Percentiles rank a stretch among this genome's conserved stretches.
Conservation (phyloP, 1,140 invertebrate genomes). For the Caenorhabditis tropicalis region DNA sequence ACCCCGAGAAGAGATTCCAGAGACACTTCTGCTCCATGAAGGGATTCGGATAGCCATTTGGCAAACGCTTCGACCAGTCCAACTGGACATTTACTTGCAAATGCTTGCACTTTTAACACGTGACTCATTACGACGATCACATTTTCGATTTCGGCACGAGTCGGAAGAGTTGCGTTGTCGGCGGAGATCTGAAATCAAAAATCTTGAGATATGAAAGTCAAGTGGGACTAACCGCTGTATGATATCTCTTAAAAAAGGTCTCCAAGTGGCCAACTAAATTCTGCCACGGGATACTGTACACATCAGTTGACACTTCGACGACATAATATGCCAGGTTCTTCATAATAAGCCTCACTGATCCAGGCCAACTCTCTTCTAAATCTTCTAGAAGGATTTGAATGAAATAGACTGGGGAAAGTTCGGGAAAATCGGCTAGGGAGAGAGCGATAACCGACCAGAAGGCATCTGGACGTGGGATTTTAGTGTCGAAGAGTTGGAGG, state of each 20-base stretch:
- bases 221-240: constrained; percentile 64
- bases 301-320: constrained; percentile 81
- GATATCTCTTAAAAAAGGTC: constrained; percentile 79
- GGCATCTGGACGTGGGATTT: constrained; percentile 65
- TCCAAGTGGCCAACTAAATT: constrained; percentile 85
- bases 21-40: constrained; percentile 86
- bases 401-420: constrained; percentile 91
- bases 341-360: constrained; percentile 76
- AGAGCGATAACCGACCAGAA: constrained; percentile 92
- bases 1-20: constrained; percentile 86
- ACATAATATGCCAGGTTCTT: constrained; percentile 90
- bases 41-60: constrained; percentile 87
- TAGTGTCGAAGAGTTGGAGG: constrained; percentile 90
- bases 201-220: no score
- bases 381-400: constrained; percentile 86
- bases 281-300: constrained; percentile 78
- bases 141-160: constrained; percentile 74
- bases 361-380: constrained; percentile 64
- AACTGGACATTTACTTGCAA: constrained; percentile 76
- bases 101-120: constrained; percentile 81
- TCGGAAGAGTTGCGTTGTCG: constrained; percentile 51
- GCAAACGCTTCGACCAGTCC: constrained; percentile 86
- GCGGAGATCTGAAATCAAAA: constrained; percentile 75
- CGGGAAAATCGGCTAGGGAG: constrained; percentile 93
- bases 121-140: constrained; percentile 85